These are phyloP conservation scores for Heptranchias perlo DNA, from an alignment of 2,113 vertebrate species.

Conservation along the genomic window DNA sequence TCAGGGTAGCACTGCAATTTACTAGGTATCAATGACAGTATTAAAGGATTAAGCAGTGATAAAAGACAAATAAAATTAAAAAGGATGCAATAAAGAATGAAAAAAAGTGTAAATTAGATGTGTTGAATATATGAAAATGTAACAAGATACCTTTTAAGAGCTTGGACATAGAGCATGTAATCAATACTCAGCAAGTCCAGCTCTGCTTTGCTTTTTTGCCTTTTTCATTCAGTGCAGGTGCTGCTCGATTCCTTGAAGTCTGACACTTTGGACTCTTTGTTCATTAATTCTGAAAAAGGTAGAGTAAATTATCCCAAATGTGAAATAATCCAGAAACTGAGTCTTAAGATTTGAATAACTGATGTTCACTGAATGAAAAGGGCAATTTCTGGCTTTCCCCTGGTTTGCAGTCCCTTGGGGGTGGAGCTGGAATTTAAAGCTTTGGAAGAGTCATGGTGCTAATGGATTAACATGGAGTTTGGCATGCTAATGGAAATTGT, in stretches of 20 bases:
- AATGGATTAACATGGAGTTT: conserved; percentile 61
- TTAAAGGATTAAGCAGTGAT: background rate
- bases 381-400: conserved; percentile 30
- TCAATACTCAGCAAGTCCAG: background rate
- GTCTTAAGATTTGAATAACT: background rate
- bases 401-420: conserved; percentile 55
- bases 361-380: conserved; percentile 17
- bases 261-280: background rate
- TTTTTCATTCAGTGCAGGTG: background rate
- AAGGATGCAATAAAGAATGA: no score
- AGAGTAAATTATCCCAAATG: background rate
- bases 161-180: background rate
- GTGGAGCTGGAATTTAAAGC: conserved; percentile 53
- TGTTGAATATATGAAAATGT: background rate
- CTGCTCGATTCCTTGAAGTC: background rate
- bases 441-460: conserved; percentile 51
- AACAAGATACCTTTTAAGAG: no score
- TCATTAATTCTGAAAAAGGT: conserved; percentile 1
- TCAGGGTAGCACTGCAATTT: background rate
- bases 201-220: background rate
- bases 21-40: background rate
- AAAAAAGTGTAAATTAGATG: background rate
- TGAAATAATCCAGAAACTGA: conserved; percentile 17
- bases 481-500: conserved; percentile 58
- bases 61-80: background rate